Evolutionary conservation across 2,797 vertebrate genomes (phyloP), one percentile per base, ranked within the genome.

Genomic region (Rhyacichthys aspro): DNA sequence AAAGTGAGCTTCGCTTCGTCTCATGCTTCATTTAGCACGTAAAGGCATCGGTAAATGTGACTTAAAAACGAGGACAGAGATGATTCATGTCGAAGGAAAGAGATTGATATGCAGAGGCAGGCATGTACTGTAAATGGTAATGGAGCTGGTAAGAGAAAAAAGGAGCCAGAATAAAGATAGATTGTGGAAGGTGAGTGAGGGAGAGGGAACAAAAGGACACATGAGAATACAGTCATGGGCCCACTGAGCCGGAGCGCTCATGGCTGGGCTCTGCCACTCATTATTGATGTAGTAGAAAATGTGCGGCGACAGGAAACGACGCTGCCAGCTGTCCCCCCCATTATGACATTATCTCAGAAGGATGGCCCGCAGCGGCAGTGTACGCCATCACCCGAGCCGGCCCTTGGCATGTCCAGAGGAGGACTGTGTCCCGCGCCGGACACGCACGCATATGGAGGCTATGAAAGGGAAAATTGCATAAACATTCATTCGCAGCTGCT

Each of bases 201-300:
- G 44, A 38, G 37, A 41, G 23, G 70, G 57, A 70, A 53, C 5
- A 12, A 70, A 70, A 78, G 72, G 70, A 78, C 70, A 76, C 69
- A 82, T 71, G 76, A 78, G 81, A 82, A 80, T 69, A 79, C 78
- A 81, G 76, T 76, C 65, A 67, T 69, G 72, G 34, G 67, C 67
- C 63, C 37, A 77, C 78, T 86, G 87, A 89, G 88, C 80, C 59
- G 19, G 72, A 34, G 75, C 47, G 67, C 76, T 84, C 80, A 67
- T 78, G 77, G 81, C 87, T 80, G 73, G 74, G 78, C 82, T 81
- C 68, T 74, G 83, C 67, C 76, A 39, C 83, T 86, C 82, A 77
- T 87, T 91, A 90, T 89, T 92, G 89, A 89, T 90, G 86, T 87
- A 78, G 84, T 84, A 85, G 82, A 86, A 90, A 88, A 90, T 88